Evolutionary conservation across 2,797 vertebrate species (phyloP), one percentile per base, ranked within the genome.

Genomic region (Sciurus carolinensis): DNA sequence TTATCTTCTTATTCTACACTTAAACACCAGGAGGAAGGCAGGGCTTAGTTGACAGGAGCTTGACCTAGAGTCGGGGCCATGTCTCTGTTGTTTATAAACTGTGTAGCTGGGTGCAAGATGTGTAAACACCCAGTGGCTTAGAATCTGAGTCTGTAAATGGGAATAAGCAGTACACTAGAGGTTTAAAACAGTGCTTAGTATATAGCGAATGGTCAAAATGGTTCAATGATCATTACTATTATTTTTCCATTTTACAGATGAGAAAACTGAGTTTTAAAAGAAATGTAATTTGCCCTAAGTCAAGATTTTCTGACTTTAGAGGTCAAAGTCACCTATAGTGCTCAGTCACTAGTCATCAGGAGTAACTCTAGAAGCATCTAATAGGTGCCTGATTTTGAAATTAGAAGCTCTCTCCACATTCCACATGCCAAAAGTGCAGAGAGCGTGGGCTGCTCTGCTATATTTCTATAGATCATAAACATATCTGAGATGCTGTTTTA

Each of bases 231-330:
- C 30, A 79, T 17, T 30, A 42, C 20, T 54, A 73, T n/a, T 52
- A 28, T 59, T 82, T 76, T 50, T 18, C 47, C 59, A 47, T 81
- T 90, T 81, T 82, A 47, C 39, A 82, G 20, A 79, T 30, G n/a
- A 91, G 67, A 42, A 96, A 79, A 71, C 50, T 69, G 24, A 92
- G 50, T 36, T 33, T 92, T 67, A 47, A 90, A 64, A 62, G 64
- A 33, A 2, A 44, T 3, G 2, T 54, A 33, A 81, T 36, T 81
- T 90, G 71, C 59, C 52, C 24, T 17, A 57, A 86, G 18, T 67
- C 73, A 18, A 72, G 69, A 28, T 22, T 33, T 84, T 82, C 85
- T 10, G 47, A 54, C n/a, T 47, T 36, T 36, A 62, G 39, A 67
- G 18, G 64, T 13, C 85, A 95, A 92, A 9, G 12, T 59, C 57